A percentile compares a stretch with the other conserved stretches of the same genome.
These are phyloP conservation scores for Cheilosia pagana DNA, from an alignment of 2,888 invertebrate species.

Conservation along the genomic window DNA sequence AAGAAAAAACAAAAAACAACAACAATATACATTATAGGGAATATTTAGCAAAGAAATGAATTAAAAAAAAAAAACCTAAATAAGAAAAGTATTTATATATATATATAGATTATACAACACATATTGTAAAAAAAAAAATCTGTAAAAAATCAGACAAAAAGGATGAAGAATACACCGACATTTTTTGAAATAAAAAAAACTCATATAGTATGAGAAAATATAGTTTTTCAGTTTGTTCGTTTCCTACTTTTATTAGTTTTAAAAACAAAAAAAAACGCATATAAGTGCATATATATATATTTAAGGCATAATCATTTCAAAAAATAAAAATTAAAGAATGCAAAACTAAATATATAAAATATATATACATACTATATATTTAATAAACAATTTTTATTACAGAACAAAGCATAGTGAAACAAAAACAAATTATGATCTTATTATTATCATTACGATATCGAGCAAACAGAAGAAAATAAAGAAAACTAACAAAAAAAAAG, in stretches of 20 bases:
- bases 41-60: conserved; percentile 78
- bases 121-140: conserved; percentile 73
- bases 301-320: conserved; percentile 78
- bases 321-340: conserved; percentile 56
- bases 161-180: conserved; percentile 82
- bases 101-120: conserved; percentile 78
- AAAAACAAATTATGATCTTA: conserved; percentile 62
- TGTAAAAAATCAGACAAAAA: conserved; percentile 76
- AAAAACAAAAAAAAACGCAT: conserved; percentile 77
- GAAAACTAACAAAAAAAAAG: conserved; percentile 65
- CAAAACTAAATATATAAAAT: conserved; percentile 78
- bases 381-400: conserved; percentile 78
- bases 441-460: conserved; percentile 66
- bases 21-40: conserved; percentile 77
- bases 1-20: conserved; percentile 21
- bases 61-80: conserved; percentile 79
- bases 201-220: conserved; percentile 67
- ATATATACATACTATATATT: conserved; percentile 77
- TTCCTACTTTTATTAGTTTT: conserved; percentile 76
- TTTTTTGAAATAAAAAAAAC: conserved; percentile 69
- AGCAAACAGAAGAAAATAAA: conserved; percentile 43
- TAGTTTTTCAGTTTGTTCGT: conserved; percentile 60
- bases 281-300: conserved; percentile 76
- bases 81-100: conserved; percentile 79
- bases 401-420: conserved; percentile 71